Percentiles rank a stretch among this genome's conserved stretches.
These are phyloP conservation scores for Tanypteryx hageni DNA, from an alignment of 2,888 invertebrate species.

Conservation along the genomic window DNA sequence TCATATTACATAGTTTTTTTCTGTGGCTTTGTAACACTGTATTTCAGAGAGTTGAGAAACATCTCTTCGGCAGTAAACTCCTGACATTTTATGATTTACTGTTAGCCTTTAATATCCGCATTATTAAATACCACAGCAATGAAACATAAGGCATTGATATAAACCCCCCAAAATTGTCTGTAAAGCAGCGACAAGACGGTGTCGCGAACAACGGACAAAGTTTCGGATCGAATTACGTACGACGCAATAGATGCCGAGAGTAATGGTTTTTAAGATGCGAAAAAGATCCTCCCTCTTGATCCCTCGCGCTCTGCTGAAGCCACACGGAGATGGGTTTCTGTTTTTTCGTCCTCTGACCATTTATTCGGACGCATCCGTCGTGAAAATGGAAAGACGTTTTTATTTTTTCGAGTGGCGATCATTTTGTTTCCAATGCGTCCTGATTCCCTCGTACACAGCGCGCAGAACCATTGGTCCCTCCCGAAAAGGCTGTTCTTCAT, in stretches of 20 bases:
- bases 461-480: background rate
- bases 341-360: constrained; percentile 8
- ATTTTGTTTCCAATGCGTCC: constrained; percentile 60
- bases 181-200: background rate
- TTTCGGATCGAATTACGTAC: no score
- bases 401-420: constrained; percentile 14
- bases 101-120: no score
- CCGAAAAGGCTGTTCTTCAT: constrained; percentile 43
- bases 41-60: no score
- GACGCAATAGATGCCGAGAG: background rate
- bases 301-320: background rate
- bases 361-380: constrained; percentile 47
- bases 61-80: no score
- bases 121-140: no score
- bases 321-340: constrained; percentile 35
- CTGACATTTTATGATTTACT: no score
- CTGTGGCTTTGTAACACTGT: no score
- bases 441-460: background rate
- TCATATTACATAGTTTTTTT: no score
- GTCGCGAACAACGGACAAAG: background rate
- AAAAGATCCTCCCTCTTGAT: background rate
- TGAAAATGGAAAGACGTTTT: constrained; percentile 17
- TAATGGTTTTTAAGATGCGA: constrained; percentile 8
- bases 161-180: no score
- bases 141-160: no score